Conservation (phyloP, 2,888 invertebrate species). For the Acronicta alni region DNA sequence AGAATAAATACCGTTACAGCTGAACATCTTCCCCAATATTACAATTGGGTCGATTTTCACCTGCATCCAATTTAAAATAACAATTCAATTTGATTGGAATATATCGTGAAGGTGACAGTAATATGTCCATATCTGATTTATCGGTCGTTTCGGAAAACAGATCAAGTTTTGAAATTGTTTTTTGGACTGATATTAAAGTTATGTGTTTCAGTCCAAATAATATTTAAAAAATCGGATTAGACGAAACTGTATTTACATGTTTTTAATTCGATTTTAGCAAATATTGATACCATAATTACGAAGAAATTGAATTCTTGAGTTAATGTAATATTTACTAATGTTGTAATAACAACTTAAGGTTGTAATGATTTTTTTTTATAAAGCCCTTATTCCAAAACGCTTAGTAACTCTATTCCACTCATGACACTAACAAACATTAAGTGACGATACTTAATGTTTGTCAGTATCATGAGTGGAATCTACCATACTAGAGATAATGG, state of each 20-base stretch:
- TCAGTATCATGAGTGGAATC: no score
- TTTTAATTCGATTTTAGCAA: constrained; percentile 1
- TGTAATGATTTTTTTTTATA: no score
- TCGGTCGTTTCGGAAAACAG: neutral
- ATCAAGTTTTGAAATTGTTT: neutral
- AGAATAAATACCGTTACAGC: constrained; percentile 10
- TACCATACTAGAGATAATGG: no score
- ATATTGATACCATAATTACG: constrained; percentile 10
- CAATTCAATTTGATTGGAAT: constrained; percentile 1
- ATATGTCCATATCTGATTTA: neutral
- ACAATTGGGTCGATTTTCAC: neutral
- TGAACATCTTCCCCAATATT: constrained; percentile 3
- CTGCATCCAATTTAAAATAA: constrained; percentile 1
- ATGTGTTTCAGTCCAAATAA: neutral
- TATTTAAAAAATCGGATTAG: neutral
- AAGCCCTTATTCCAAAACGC: no score
- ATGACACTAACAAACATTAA: no score
- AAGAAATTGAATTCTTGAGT: neutral
- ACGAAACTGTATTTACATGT: constrained; percentile 2
- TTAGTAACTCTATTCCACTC: no score
- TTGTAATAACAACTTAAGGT: no score
- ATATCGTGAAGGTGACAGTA: neutral
- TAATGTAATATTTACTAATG: no score
- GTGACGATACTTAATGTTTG: no score
- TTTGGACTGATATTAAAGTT: neutral